phyloP scores from a whole-genome alignment of 2,797 vertebrate genomes.

The Brachyalestes nurse region DNA sequence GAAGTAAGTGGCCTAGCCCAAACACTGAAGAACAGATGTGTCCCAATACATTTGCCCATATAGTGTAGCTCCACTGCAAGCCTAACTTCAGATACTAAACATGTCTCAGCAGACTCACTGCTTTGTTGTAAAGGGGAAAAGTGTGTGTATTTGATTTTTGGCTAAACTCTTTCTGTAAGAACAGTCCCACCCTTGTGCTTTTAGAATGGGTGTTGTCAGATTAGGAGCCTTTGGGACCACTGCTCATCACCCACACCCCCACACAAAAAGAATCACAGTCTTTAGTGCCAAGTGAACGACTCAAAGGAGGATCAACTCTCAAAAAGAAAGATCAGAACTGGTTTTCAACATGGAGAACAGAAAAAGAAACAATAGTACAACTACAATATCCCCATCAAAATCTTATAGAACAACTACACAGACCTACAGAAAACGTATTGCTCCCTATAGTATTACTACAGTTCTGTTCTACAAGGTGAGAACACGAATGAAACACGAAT shows the following conservation, averaged over 20 bases:
- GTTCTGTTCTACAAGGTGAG: neutral
- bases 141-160: neutral
- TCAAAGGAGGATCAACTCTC: neutral
- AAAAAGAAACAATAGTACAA: neutral
- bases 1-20: too few species aligned
- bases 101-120: neutral
- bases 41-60: too few species aligned
- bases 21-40: too few species aligned
- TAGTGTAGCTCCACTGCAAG: too few species aligned
- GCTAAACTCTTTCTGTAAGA: neutral
- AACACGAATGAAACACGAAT: neutral
- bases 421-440: too few species aligned
- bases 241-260: conserved; percentile 4
- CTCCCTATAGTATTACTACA: too few species aligned
- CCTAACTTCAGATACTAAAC: too few species aligned
- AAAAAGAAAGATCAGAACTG: neutral
- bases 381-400: neutral
- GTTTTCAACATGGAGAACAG: neutral
- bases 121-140: neutral
- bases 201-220: conserved; percentile 12
- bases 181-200: neutral
- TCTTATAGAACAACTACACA: too few species aligned
- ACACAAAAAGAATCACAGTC: neutral
- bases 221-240: conserved; percentile 23
- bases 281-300: neutral